Conservation (phyloP, 2,113 vertebrate species). For the Cochlearius cochlearius region DNA sequence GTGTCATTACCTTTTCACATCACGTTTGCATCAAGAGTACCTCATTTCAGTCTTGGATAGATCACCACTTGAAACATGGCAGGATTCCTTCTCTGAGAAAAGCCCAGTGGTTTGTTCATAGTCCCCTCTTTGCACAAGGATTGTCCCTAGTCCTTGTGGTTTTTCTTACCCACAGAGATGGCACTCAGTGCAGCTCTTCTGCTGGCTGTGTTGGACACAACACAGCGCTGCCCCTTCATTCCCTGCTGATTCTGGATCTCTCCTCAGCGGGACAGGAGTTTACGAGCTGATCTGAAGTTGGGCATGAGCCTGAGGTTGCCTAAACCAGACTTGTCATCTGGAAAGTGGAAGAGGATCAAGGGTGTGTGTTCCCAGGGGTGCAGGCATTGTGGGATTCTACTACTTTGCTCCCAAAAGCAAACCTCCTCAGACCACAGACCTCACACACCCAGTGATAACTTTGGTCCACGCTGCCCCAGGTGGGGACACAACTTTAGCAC, state of each 20-base stretch:
- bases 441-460: background rate
- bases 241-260: background rate
- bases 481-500: background rate
- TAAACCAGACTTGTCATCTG: background rate
- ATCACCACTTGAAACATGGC: background rate
- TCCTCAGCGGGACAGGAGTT: background rate
- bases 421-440: background rate
- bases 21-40: background rate
- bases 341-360: background rate
- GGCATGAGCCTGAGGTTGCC: background rate
- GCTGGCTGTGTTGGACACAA: background rate
- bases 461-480: background rate
- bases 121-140: background rate
- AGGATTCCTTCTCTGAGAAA: background rate
- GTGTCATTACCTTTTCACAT: background rate
- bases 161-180: background rate
- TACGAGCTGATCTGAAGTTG: background rate
- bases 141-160: background rate
- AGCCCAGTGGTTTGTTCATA: background rate
- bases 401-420: fast-evolving
- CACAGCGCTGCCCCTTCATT: background rate
- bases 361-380: background rate
- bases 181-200: background rate
- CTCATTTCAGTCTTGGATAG: background rate
- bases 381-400: background rate